These are phyloP conservation scores for Congeria kusceri DNA, from an alignment of 2,888 invertebrate genomes.

Conservation along the genomic window DNA sequence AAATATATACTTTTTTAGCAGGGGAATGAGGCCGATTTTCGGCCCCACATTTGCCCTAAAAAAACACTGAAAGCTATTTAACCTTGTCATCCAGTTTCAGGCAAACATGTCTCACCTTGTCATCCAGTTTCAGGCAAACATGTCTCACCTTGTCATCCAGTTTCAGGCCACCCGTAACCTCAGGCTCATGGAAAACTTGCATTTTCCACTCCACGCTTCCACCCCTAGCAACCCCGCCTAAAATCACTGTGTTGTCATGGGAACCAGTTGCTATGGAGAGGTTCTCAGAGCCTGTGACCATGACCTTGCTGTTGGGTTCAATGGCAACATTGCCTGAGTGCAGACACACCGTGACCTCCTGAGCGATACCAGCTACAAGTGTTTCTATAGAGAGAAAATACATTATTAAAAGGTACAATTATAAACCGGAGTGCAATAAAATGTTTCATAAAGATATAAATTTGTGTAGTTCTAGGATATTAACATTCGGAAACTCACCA, in stretches of 20 bases:
- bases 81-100: no score
- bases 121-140: no score
- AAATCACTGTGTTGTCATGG: slow-evolving; percentile 43
- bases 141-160: slow-evolving; percentile 56
- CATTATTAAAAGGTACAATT: slow-evolving; percentile 4
- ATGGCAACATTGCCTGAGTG: slow-evolving; percentile 76
- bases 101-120: no score
- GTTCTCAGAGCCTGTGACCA: slow-evolving; percentile 59
- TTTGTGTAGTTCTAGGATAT: no score
- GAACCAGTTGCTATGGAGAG: slow-evolving; percentile 51
- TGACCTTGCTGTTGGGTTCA: slow-evolving; percentile 85
- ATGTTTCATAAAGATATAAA: no score
- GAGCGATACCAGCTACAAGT: slow-evolving; percentile 75
- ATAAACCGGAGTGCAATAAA: no score
- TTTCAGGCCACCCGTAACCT: slow-evolving; percentile 23
- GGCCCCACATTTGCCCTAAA: no score
- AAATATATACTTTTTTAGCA: no score
- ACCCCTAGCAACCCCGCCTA: slow-evolving; percentile 40
- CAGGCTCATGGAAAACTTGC: slow-evolving; percentile 52
- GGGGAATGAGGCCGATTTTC: no score
- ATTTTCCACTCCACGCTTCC: slow-evolving; percentile 49
- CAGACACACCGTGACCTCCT: slow-evolving; percentile 73
- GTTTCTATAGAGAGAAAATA: slow-evolving; percentile 17
- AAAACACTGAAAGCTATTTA: no score
- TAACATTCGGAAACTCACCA: no score